Conservation (phyloP, 23 tunicate genomes). For the Botrylloides violaceus region DNA sequence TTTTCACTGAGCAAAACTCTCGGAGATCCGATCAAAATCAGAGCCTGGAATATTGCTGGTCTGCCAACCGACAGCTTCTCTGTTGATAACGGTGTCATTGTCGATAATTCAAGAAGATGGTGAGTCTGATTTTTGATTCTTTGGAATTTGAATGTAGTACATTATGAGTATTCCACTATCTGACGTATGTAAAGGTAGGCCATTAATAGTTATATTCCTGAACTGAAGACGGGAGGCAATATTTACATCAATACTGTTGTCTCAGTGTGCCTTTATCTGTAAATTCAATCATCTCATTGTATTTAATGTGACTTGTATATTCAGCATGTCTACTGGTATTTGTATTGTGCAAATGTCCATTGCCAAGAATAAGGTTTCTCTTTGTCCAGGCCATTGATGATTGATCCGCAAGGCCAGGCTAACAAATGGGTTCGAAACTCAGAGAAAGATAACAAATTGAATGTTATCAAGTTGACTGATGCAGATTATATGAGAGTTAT, state of each 20-base stretch:
- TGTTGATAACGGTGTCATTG: slow-evolving; percentile 93
- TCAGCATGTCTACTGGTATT: too few relatives aligned
- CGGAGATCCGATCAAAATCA: slow-evolving; percentile 91
- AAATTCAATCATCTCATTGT: too few relatives aligned
- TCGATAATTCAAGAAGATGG: slow-evolving; percentile 97
- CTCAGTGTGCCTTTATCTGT: too few relatives aligned
- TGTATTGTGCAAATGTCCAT: background rate
- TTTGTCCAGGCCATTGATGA: slow-evolving; percentile 82
- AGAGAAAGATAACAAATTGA: slow-evolving; percentile 87
- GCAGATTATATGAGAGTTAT: slow-evolving; percentile 89
- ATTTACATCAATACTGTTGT: too few relatives aligned
- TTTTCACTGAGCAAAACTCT: slow-evolving; percentile 79
- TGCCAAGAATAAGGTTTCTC: too few relatives aligned
- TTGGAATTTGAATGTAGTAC: too few relatives aligned
- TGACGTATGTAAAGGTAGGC: too few relatives aligned
- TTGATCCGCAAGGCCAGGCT: slow-evolving; percentile 98
- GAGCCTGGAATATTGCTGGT: slow-evolving; percentile 95
- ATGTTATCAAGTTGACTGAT: slow-evolving; percentile 79
- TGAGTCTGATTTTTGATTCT: too few relatives aligned
- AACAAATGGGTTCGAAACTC: slow-evolving; percentile 96
- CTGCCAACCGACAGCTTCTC: slow-evolving; percentile 93
- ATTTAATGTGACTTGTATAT: too few relatives aligned
- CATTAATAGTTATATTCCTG: too few relatives aligned
- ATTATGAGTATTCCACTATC: too few relatives aligned
- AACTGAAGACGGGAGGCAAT: too few relatives aligned